Evolutionary conservation across 2,797 vertebrate species (phyloP).

Genomic region (Lepus oiostolus): DNA sequence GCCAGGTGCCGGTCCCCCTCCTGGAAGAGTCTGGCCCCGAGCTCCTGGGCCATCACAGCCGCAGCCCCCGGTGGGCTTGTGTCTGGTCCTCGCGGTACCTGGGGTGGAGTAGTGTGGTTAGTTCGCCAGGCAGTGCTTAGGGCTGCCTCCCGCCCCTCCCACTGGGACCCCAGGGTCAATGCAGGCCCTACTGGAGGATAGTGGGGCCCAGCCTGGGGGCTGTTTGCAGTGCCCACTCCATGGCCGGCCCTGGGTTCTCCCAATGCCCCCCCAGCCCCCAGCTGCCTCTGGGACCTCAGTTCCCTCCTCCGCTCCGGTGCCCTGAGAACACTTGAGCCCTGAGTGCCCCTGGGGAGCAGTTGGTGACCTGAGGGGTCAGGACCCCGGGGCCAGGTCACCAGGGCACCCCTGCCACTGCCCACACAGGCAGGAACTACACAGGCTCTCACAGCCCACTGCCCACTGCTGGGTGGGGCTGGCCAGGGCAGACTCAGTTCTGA

Average conservation of each 20-base stretch:
- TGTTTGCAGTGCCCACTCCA: accelerated
- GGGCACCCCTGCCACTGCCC: too few relatives aligned
- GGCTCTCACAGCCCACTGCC: too few relatives aligned
- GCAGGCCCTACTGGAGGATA: neutral
- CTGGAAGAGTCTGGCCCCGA: constrained; percentile 88
- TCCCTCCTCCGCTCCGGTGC: neutral
- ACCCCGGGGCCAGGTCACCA: neutral
- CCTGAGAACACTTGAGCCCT: too few relatives aligned
- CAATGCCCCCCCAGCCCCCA: neutral
- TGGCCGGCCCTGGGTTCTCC: neutral
- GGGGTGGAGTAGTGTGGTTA: neutral
- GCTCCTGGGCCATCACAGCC: constrained; percentile 82
- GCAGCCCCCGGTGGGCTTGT: neutral
- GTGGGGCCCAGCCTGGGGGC: neutral
- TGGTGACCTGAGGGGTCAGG: neutral
- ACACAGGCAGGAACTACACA: neutral
- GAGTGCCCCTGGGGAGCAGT: too few relatives aligned
- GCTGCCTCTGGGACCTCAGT: too few relatives aligned
- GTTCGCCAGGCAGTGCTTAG: accelerated
- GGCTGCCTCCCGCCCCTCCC: too few relatives aligned
- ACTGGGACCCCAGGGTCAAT: neutral
- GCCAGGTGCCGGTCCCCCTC: constrained; percentile 91
- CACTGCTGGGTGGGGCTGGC: neutral
- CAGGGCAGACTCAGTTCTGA: neutral
- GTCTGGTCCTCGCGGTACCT: neutral